phyloP scores from a whole-genome alignment of 2,797 vertebrate species.

The Pangasius mekongensis region DNA sequence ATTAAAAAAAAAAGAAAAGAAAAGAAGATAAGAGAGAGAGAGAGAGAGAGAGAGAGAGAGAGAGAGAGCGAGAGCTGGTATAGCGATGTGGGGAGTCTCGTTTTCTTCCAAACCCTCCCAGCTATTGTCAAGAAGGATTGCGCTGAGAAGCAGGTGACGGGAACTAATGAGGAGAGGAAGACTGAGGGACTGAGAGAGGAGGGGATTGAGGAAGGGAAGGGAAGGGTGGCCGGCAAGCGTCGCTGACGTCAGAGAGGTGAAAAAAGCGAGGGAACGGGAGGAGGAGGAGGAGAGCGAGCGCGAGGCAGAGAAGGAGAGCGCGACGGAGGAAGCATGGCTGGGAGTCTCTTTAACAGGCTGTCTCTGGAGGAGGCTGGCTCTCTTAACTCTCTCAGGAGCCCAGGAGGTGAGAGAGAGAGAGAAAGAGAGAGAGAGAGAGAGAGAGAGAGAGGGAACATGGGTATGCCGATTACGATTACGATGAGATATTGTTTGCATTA shows the following conservation, averaged over 20 bases:
- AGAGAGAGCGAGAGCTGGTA: constrained; percentile 1
- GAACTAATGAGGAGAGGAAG: constrained; percentile 50
- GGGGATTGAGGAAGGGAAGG: constrained; percentile 37
- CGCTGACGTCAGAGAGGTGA: constrained; percentile 51
- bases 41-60: constrained; percentile 8
- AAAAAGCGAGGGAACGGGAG: constrained; percentile 57
- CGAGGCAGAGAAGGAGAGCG: constrained; percentile 21
- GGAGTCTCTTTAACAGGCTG: constrained; percentile 74
- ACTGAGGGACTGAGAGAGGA: constrained; percentile 14
- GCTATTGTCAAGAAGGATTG: constrained; percentile 4
- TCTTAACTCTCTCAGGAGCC: constrained; percentile 73
- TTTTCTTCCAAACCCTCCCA: constrained; percentile 10
- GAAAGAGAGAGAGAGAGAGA: constrained; percentile 7
- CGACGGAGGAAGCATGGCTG: constrained; percentile 67
- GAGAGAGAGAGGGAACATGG: not conserved
- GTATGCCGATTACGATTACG: not conserved
- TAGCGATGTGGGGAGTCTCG: not conserved
- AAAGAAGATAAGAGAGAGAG: not conserved
- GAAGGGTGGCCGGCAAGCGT: constrained; percentile 28
- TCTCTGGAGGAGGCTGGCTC: constrained; percentile 76
- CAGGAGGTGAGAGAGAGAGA: constrained; percentile 53
- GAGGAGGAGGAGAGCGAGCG: constrained; percentile 60
- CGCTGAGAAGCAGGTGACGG: constrained; percentile 31
- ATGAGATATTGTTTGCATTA: not conserved
- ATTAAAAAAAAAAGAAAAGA: not conserved